Evolutionary conservation across 2,113 vertebrate species (phyloP), one percentile per base, ranked within the genome.

Genomic region (Pangasianodon hypophthalmus): DNA sequence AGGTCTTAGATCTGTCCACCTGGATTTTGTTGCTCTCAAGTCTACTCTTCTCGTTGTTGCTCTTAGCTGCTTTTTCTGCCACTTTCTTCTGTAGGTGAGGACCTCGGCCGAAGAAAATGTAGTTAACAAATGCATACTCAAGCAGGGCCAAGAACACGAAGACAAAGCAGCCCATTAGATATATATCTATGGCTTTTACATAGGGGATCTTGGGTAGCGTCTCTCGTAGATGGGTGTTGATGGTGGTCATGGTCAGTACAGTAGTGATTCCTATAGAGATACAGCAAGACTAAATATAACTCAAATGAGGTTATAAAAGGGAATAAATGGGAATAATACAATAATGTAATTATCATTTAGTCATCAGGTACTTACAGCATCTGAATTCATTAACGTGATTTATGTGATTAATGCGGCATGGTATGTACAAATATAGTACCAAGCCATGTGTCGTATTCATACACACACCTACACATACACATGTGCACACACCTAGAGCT

Each of bases 181-280:
- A 99, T 94, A 98, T 97, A 91, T 98, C 98, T 80, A 98, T 98
- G 18, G 98, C 98, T 93, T 98, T 98, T 86, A 98, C 97, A 0
- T 98, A 99, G 8, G 98, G 97, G 91, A 98, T 98, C 95, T 98
- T 98, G 87, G 97, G 98, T 92, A 99, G 94, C 0, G 98, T 98
- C 94, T 98, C 97, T 92, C 97, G 96, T 90, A 99, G 97, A 88
- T 99, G 97, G 54, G 98, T 98, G 92, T 97, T 98, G 95, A 98
- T 99, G 91, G 98, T 98, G 58, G 98, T 99, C 98, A 99, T 99
- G 19, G 98, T 99, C 94, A 99, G 94, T 91, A 99, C 98, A 0
- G 98, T 98, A 8, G 98, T 98, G 92, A 98, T 98, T 91, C 98
- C 98, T 99, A 90, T 90, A 91, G 92, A 94, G 89, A 90, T 67